These are phyloP conservation scores for Acrobasis repandana DNA, from an alignment of 2,888 invertebrate species.

Conservation along the genomic window DNA sequence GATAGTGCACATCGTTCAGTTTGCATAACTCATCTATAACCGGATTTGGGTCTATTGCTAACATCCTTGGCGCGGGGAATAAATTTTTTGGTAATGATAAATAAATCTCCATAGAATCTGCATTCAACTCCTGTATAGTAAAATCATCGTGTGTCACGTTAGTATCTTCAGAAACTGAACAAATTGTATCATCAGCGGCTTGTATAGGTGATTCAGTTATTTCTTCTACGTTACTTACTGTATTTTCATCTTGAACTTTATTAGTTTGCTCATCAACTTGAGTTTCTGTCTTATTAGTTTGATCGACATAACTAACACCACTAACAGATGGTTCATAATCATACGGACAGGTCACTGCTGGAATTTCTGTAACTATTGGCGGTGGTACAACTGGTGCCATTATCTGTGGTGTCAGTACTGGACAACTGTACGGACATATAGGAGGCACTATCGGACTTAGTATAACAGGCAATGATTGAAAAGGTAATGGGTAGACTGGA, in stretches of 20 bases:
- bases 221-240: not conserved
- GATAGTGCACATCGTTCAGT: slow-evolving; percentile 41
- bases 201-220: not conserved
- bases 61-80: slow-evolving; percentile 56
- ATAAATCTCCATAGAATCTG: slow-evolving; percentile 48
- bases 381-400: not conserved
- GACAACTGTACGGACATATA: not conserved
- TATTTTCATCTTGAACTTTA: not conserved
- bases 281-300: not conserved
- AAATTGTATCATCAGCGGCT: not conserved
- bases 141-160: not conserved
- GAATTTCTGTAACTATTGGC: slow-evolving; percentile 4
- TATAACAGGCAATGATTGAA: not conserved
- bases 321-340: not conserved
- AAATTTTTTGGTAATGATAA: slow-evolving; percentile 53
- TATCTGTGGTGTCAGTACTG: not conserved
- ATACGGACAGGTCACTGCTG: not conserved
- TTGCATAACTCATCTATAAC: slow-evolving; percentile 64
- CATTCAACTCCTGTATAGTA: not conserved
- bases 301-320: not conserved
- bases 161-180: not conserved
- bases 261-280: too few relatives aligned
- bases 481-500: slow-evolving; percentile 9
- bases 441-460: not conserved
- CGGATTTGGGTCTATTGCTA: slow-evolving; percentile 57